These are phyloP conservation scores for Lysiphlebus fabarum DNA, from an alignment of 1,140 invertebrate genomes.

Conservation along the genomic window DNA sequence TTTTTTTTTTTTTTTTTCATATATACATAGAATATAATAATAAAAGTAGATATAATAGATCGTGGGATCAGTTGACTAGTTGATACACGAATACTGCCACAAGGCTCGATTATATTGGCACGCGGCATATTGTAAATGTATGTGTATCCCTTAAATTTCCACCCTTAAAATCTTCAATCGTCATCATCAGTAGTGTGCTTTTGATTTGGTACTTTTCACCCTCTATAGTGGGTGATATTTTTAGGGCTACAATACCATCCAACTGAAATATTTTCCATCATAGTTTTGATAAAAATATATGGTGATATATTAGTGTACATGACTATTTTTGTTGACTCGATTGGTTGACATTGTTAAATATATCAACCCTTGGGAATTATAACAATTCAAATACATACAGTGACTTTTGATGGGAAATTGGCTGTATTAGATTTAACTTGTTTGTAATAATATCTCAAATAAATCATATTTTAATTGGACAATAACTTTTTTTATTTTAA, in stretches of 20 bases:
- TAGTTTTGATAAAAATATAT: too few species aligned
- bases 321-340: too few species aligned
- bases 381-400: too few species aligned
- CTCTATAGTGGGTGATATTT: too few species aligned
- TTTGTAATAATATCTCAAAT: background rate
- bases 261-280: too few species aligned
- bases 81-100: conserved; percentile 19
- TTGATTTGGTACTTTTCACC: too few species aligned
- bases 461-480: conserved; percentile 15
- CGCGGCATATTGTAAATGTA: conserved; percentile 45
- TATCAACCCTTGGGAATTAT: conserved; percentile 5
- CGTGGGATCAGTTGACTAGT: conserved; percentile 45
- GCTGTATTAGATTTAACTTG: too few species aligned
- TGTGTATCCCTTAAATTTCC: background rate
- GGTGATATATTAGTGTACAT: too few species aligned
- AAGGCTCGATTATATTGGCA: conserved; percentile 40
- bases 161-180: too few species aligned
- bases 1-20: conserved; percentile 2
- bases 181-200: too few species aligned
- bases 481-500: background rate
- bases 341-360: background rate
- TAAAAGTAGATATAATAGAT: background rate
- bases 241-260: too few species aligned
- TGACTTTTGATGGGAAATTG: background rate
- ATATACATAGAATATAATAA: background rate